phyloP scores from a whole-genome alignment of 1,140 invertebrate genomes.

The Drosophila asahinai region DNA sequence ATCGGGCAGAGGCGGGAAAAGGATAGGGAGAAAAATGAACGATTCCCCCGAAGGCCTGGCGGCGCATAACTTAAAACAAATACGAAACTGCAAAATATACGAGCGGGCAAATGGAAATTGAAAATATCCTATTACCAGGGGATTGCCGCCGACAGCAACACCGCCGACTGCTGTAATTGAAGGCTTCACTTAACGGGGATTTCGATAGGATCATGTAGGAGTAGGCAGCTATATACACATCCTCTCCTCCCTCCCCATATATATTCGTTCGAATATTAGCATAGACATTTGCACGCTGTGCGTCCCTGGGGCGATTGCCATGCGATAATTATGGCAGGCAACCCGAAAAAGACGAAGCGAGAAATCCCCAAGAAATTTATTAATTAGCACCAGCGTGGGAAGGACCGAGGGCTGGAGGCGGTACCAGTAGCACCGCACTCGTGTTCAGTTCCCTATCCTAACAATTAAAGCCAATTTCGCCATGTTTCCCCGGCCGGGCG shows the following conservation, averaged over 20 bases:
- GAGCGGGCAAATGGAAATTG: conserved; percentile 65
- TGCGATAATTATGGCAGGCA: conserved; percentile 56
- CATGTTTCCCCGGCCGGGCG: conserved; percentile 48
- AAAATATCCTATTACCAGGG: conserved; percentile 73
- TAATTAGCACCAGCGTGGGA: conserved; percentile 43
- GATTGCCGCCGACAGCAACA: conserved; percentile 61
- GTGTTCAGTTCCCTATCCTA: conserved; percentile 44
- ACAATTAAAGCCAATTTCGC: conserved; percentile 76
- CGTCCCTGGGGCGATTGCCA: conserved; percentile 46
- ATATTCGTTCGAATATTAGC: conserved; percentile 45
- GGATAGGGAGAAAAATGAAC: conserved; percentile 12
- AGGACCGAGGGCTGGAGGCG: not conserved
- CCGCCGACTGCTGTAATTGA: conserved; percentile 59
- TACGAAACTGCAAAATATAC: conserved; percentile 63
- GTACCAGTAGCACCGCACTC: conserved; percentile 21
- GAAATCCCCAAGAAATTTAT: conserved; percentile 62
- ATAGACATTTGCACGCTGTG: conserved; percentile 54
- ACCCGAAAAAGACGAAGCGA: conserved; percentile 33
- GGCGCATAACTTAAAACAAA: conserved; percentile 68
- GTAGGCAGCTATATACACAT: conserved; percentile 2
- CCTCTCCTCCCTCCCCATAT: too few relatives aligned
- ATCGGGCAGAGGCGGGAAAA: conserved; percentile 3
- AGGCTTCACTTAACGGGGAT: conserved; percentile 56
- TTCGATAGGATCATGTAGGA: conserved; percentile 33
- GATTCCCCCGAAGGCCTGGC: conserved; percentile 45